Evolutionary conservation across 2,888 invertebrate species (phyloP), one percentile per base, ranked within the genome.

Genomic region (Caenorhabditis imperialis): DNA sequence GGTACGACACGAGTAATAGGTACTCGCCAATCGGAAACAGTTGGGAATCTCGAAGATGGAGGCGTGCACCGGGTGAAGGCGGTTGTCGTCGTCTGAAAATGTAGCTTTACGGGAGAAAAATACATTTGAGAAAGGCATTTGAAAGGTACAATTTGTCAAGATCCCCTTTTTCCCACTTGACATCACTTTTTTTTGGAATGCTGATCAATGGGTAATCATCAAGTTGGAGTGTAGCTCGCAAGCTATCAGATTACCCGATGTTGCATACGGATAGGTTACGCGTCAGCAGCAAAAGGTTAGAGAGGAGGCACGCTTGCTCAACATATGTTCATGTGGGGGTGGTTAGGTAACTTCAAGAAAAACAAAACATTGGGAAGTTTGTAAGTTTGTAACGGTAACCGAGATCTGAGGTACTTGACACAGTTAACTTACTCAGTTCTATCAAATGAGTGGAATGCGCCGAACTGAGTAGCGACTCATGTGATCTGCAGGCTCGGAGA

Each of bases 1-100:
- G n/a, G 86, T 83, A 14, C 84, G 69, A 47, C 87, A 88, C 1
- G 84, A 82, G 78, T 85, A 88, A 70, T 85, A 88, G n/a, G 85
- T 85, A 63, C 84, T 80, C 22, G 82, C 81, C 18, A 87, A 78
- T 47, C 85, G 79, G 77, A 87, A 85, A 73, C 87, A 87, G 73
- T 86, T 83, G 23, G 86, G 85, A 7, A 85, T 84, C 45, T 81
- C 80, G 48, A 86, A 58, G 14, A 88, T 81, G 3, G 87, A 88
- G 7, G 86, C 78, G 57, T 88, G 87, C n/a, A 88, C 84, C 1
- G 86, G 85, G 27, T 83, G 85, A 10, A 86, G 76, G 14, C 79
- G 70, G 14, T 78, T 77, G 45, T 85, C 78, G 16, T 72, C 61
- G 35, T 75, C 84, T 82, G 69, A 63, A 79, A 60, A 30, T 38